Evolutionary conservation across 2,888 invertebrate species (phyloP).

Genomic region (Cheilosia vulpina): DNA sequence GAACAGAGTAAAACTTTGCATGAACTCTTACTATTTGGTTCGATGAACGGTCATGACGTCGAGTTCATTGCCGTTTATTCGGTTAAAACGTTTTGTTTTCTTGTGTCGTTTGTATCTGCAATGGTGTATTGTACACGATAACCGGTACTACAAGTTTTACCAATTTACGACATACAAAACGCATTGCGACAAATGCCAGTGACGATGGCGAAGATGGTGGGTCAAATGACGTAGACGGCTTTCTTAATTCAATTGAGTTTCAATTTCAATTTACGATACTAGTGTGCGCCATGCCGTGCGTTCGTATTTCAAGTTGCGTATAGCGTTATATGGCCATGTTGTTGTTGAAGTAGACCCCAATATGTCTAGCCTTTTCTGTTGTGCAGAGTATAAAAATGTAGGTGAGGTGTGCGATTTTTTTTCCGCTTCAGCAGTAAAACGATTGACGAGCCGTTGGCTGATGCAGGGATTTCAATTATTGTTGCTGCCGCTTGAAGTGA

Average conservation of each 20-base stretch:
- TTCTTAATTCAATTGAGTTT: constrained; percentile 31
- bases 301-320: background rate
- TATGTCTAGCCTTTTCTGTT: constrained; percentile 19
- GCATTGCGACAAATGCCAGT: constrained; percentile 54
- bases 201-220: constrained; percentile 16
- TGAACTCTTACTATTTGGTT: constrained; percentile 43
- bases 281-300: background rate
- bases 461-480: constrained; percentile 27
- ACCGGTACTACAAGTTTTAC: constrained; percentile 7
- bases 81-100: constrained; percentile 16
- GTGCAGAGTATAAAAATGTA: background rate
- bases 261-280: constrained; percentile 5
- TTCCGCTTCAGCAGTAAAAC: constrained; percentile 4
- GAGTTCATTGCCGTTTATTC: constrained; percentile 46
- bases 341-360: constrained; percentile 24
- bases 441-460: background rate
- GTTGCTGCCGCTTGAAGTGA: constrained; percentile 9
- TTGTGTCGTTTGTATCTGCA: constrained; percentile 11
- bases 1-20: background rate
- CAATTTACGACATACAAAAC: constrained; percentile 1
- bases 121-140: background rate
- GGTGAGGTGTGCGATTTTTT: background rate
- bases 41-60: constrained; percentile 33
- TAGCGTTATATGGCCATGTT: background rate
- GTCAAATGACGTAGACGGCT: constrained; percentile 27